Conservation (phyloP, 2,113 vertebrate species). For the Perognathus longimembris region DNA sequence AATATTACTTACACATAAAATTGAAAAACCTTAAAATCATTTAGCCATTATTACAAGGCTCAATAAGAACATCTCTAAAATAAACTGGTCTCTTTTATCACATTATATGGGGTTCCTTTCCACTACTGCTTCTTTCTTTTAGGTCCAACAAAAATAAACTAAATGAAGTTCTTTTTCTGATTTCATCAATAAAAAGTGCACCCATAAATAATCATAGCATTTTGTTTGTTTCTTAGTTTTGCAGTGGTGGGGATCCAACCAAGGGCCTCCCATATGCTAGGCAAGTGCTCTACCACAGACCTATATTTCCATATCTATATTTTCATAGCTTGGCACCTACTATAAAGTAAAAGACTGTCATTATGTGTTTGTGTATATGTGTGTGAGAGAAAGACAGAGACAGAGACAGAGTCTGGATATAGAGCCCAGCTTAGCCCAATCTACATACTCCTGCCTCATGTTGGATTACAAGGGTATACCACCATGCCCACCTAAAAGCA, state of each 20-base stretch:
- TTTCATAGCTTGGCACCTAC: not conserved
- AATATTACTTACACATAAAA: not conserved
- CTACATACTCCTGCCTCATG: not conserved
- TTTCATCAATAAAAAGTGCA: not conserved
- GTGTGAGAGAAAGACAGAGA: not conserved
- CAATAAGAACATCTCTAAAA: constrained; percentile 9
- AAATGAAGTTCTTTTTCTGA: not conserved
- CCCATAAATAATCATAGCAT: constrained; percentile 16
- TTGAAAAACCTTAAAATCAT: constrained; percentile 40
- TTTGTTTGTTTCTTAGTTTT: not conserved
- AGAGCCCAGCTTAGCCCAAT: too few relatives aligned
- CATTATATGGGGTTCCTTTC: not conserved
- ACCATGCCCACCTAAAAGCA: not conserved
- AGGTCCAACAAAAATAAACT: constrained; percentile 28
- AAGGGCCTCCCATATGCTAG: not conserved
- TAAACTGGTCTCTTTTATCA: constrained; percentile 15
- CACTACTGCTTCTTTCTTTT: constrained; percentile 29
- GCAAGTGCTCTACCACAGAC: not conserved
- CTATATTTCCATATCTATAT: not conserved
- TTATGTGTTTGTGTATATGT: too few relatives aligned
- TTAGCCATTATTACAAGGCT: not conserved
- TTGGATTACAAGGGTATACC: too few relatives aligned
- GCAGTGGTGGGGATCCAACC: not conserved
- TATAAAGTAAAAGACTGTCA: not conserved
- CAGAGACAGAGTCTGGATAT: too few relatives aligned